Evolutionary conservation across 2,797 vertebrate species (phyloP), one percentile per base, ranked within the genome.

Genomic region (Eremophila alpestris): DNA sequence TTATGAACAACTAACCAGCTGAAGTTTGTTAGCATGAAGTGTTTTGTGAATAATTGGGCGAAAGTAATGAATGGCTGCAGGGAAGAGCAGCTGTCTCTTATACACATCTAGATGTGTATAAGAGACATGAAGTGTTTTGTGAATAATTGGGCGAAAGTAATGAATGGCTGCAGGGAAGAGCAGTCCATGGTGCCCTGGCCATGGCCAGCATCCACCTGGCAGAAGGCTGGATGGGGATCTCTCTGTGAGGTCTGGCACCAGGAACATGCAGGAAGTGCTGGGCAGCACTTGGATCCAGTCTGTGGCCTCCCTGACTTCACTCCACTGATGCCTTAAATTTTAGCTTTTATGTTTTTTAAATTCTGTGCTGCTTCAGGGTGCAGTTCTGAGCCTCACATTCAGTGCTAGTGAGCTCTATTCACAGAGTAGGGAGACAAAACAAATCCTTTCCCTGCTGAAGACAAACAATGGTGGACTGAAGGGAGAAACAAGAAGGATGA

Each of bases 241-340:
- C 38, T 55, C 71, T 51, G 56, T 1, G 38, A 38, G 38, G 38
- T 38, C 38, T 38, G 87, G 83, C 86, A 89, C 18, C 43, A 81
- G 34, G 56, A 80, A 8, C 16, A 34, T 0, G 7, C 1, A 38
- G 18, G 76, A 86, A 36, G 10, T 6, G 48, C 49, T 15, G 60
- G 71, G 21, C 0, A 5, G 9, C 3, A 3, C 48, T 45, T 0
- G 0, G 48, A 8, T 45, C 29, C 2, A 6, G 10, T 46, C 75
- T 40, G 41, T 15, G 79, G 3, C 22, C 22, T 75, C 65, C 56
- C 40, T 65, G 40, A 23, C 30, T 17, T 34, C 56, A 7, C 13
- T 34, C 17, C 2, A 38, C 36, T 38, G 38, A 38, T 38, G 38
- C 38, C 38, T 38, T 38, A 38, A 38, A 38, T 38, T 38, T 38